Evolutionary conservation across 2,888 invertebrate species (phyloP).

Genomic region (Trachelus troglodyta): DNA sequence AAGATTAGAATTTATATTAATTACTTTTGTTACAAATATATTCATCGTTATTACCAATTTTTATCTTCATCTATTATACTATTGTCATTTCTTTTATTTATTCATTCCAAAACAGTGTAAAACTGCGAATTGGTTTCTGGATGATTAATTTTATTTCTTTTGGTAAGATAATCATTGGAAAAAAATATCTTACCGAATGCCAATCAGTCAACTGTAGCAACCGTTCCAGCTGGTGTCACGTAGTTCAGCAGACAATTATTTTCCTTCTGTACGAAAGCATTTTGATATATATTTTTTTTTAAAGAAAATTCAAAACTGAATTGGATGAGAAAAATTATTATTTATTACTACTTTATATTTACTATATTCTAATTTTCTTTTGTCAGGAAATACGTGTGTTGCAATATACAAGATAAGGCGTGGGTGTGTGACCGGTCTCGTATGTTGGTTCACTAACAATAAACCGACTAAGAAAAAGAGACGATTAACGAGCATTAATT

Average conservation of each 20-base stretch:
- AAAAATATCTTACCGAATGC: neutral
- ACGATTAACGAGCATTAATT: slow-evolving; percentile 3
- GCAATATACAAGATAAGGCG: neutral
- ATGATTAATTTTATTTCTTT: neutral
- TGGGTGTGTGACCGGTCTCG: slow-evolving; percentile 7
- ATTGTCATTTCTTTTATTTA: neutral
- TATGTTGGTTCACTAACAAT: slow-evolving; percentile 1
- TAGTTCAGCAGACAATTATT: neutral
- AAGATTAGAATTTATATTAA: neutral
- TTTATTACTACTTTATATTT: neutral
- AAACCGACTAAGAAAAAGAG: neutral
- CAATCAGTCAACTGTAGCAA: neutral
- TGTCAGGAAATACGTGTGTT: neutral
- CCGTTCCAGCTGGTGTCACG: neutral
- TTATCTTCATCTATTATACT: neutral
- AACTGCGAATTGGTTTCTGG: neutral
- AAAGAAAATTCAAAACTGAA: neutral
- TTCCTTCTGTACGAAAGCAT: neutral
- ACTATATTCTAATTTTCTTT: neutral
- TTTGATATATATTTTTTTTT: neutral
- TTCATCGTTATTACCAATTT: neutral
- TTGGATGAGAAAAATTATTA: neutral
- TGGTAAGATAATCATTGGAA: neutral
- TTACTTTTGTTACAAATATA: neutral
- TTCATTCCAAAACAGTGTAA: neutral